A percentile compares a stretch with the other conserved stretches of the same genome.
Conservation (phyloP, 2,888 invertebrate species). For the Pandemis corylana region DNA sequence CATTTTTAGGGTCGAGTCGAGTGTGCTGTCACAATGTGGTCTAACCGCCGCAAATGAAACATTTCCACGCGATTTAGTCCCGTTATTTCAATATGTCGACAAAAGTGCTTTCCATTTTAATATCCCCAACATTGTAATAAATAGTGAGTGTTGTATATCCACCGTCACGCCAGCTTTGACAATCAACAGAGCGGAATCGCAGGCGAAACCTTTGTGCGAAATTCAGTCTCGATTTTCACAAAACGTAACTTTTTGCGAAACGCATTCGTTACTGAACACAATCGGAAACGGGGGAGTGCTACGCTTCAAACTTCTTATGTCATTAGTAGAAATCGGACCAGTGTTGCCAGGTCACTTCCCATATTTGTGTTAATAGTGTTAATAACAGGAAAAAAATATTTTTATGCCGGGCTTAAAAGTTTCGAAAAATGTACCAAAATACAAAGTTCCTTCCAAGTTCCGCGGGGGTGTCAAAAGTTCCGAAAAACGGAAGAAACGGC, state of each 20-base stretch:
- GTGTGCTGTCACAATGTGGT: not conserved
- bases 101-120: slow-evolving; percentile 17
- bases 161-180: slow-evolving; percentile 55
- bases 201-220: slow-evolving; percentile 46
- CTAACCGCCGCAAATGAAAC: not conserved
- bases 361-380: no score
- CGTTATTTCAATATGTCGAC: not conserved
- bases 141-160: slow-evolving; percentile 20
- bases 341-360: no score
- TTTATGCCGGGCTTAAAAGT: no score
- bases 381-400: no score
- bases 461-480: no score
- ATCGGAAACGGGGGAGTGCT: not conserved
- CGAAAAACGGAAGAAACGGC: no score
- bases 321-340: not conserved
- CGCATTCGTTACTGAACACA: slow-evolving; percentile 7
- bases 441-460: no score
- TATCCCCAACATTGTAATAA: slow-evolving; percentile 25
- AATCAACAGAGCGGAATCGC: slow-evolving; percentile 52
- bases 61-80: not conserved
- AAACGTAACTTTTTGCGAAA: slow-evolving; percentile 29
- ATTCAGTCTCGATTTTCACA: slow-evolving; percentile 20
- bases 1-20: not conserved
- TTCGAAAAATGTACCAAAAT: no score
- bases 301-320: slow-evolving; percentile 1